Percentiles rank a stretch among this genome's conserved stretches.
These are phyloP conservation scores for Agapostemon virescens DNA, from an alignment of 2,888 invertebrate species.

Conservation along the genomic window DNA sequence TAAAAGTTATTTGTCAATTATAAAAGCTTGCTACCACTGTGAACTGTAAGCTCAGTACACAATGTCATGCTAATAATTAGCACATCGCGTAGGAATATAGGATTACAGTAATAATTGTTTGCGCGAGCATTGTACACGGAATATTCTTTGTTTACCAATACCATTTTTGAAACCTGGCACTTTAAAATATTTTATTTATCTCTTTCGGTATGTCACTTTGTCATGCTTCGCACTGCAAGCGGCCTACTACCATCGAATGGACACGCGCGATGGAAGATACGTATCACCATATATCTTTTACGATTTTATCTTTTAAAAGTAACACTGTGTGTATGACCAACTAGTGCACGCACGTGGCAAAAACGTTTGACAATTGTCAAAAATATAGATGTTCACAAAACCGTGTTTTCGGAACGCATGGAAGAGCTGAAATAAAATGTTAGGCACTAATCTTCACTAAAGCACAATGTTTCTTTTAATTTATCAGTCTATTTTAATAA, in stretches of 20 bases:
- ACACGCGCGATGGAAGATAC: conserved; percentile 38
- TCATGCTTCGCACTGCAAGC: conserved; percentile 42
- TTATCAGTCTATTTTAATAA: background rate
- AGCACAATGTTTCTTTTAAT: background rate
- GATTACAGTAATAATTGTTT: background rate
- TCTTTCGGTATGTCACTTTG: conserved; percentile 39
- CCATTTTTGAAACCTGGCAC: background rate
- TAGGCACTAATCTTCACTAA: background rate
- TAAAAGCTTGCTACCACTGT: too few relatives aligned
- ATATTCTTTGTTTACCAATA: background rate
- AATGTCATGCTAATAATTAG: background rate
- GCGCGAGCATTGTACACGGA: background rate
- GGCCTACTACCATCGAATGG: conserved; percentile 31
- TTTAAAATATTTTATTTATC: conserved; percentile 35
- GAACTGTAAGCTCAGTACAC: background rate
- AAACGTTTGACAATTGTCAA: conserved; percentile 10
- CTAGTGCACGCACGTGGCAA: conserved; percentile 14
- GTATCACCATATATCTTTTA: conserved; percentile 41
- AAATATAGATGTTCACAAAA: background rate
- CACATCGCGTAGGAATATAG: too few relatives aligned
- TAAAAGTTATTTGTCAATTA: background rate
- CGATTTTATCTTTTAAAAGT: conserved; percentile 42
- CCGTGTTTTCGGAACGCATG: background rate
- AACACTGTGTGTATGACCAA: conserved; percentile 12
- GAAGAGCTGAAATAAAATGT: background rate